Base-by-base conservation (phyloP, 2,113 vertebrate genomes). In the Argyrosomus japonicus region DNA sequence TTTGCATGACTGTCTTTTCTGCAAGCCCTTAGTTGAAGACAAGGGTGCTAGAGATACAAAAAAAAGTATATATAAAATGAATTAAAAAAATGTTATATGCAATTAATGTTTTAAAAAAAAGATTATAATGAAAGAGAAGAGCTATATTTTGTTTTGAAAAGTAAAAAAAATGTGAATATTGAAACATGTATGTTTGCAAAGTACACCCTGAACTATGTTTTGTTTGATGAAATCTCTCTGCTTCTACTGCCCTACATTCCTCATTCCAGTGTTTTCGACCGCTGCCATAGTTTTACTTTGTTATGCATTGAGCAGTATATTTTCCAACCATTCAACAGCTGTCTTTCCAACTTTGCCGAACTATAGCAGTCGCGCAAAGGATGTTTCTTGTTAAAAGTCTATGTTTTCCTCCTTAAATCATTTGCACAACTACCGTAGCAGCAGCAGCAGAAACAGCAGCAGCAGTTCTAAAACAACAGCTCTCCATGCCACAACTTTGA, bases 1-100 rank as follows among this genome's bases (percentile, higher is more conserved):
- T 95, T 95, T 95, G 95, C 95, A 96, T 96, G 95, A 95, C 94
- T 95, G 94, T 95, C 94, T 93, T 95, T 95, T 94, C 94, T 94
- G 94, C 94, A 93, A 95, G 92, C 94, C 94, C 95, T 95, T 95
- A 94, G 94, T 92, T 95, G 87, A 95, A 95, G 89, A 95, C 88
- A 91, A 95, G 92, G 93, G 94, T 94, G 93, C 94, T 94, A 94
- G 92, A 93, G 94, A 93, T 93, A 93, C 87, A 94, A 94, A 94
- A 83, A 93, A 89, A 94, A 88, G 85, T 89, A 91, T 92, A 93
- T 88, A 94, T 89, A 94, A 94, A 93, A 89, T 77, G 68, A 93
- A 93, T 92, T 88, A 75, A 91, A 94, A 91, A 94, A 94, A 93
- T 88, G 93, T 95, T 91, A 95, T 95, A 95, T 95, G 93, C 95